phyloP scores from a whole-genome alignment of 2,888 invertebrate genomes.

The Himalopsyche anomala region DNA sequence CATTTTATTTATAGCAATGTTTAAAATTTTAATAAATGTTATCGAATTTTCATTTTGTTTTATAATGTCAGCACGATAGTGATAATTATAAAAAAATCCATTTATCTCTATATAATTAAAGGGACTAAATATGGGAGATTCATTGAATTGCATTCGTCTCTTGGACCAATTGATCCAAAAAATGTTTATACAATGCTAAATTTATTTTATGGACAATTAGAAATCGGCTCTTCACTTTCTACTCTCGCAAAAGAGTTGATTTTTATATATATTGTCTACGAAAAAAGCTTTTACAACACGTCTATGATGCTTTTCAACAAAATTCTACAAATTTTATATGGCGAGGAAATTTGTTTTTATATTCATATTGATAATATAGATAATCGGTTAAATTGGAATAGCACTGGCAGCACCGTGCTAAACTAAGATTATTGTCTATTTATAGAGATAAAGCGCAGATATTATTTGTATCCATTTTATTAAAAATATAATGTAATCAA shows the following conservation, averaged over 20 bases:
- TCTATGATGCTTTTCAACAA: neutral
- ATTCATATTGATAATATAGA: neutral
- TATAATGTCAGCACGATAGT: too few relatives aligned
- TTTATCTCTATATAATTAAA: neutral
- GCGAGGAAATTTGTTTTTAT: too few relatives aligned
- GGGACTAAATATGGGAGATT: neutral
- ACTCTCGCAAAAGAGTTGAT: neutral
- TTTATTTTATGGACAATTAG: conserved; percentile 3
- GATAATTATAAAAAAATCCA: neutral
- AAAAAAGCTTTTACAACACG: neutral
- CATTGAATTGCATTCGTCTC: conserved; percentile 2
- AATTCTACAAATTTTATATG: neutral
- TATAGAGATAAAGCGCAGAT: neutral
- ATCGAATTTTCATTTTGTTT: too few relatives aligned
- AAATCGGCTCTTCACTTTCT: neutral
- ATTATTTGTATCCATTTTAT: neutral
- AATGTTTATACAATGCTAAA: neutral
- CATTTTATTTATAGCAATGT: too few relatives aligned
- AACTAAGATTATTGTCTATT: conserved; percentile 29
- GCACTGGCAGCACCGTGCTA: neutral
- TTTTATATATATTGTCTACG: neutral
- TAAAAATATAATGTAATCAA: too few relatives aligned
- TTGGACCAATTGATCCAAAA: neutral
- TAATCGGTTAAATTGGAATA: neutral
- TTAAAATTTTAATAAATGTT: too few relatives aligned